Conservation (phyloP, 1,140 invertebrate genomes). For the Gerris buenoi region DNA sequence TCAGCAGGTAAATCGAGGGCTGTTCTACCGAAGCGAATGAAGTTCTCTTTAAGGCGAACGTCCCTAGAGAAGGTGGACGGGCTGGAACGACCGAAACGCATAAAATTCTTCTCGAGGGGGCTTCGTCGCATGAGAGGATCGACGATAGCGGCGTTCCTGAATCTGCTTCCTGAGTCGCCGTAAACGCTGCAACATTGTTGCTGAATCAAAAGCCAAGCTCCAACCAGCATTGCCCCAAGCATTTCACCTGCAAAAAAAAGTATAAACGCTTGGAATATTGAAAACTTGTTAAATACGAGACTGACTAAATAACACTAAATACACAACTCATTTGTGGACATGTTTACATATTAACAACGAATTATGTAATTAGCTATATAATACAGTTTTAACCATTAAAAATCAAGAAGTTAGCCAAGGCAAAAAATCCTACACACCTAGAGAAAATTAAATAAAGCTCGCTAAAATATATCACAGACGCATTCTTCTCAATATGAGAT, state of each 20-base stretch:
- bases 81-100: conserved; percentile 22
- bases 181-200: conserved; percentile 7
- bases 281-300: too few relatives aligned
- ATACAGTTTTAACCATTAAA: too few relatives aligned
- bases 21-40: background rate
- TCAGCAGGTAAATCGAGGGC: background rate
- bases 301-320: too few relatives aligned
- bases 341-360: too few relatives aligned
- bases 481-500: too few relatives aligned
- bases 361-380: too few relatives aligned
- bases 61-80: background rate
- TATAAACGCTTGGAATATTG: too few relatives aligned
- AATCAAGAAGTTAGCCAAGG: too few relatives aligned
- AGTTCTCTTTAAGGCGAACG: background rate
- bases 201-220: conserved; percentile 8
- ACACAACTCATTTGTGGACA: too few relatives aligned
- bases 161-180: background rate
- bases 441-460: too few relatives aligned
- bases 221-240: conserved; percentile 8
- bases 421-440: too few relatives aligned
- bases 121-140: conserved; percentile 22
- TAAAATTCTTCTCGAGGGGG: conserved; percentile 24
- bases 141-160: background rate
- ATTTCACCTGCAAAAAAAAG: conserved; percentile 4
- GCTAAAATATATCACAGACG: too few relatives aligned